phyloP scores from a whole-genome alignment of 2,888 invertebrate species.

The Antitype chi region DNA sequence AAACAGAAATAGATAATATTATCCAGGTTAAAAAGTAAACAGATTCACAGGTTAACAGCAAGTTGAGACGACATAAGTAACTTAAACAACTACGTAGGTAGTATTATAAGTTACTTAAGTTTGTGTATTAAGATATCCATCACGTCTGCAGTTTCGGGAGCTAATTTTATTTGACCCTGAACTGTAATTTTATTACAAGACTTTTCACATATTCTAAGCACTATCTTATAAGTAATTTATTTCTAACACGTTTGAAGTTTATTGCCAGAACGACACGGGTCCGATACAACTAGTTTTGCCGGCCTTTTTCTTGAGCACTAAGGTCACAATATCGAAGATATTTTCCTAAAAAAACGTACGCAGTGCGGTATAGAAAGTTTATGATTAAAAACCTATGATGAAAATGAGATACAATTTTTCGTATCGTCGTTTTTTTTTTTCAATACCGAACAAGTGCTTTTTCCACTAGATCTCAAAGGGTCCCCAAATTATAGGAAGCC shows the following conservation, averaged over 20 bases:
- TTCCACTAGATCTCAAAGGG: background rate
- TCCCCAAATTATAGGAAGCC: background rate
- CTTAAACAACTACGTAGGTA: too few relatives aligned
- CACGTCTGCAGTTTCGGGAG: background rate
- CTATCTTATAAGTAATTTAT: conserved; percentile 17
- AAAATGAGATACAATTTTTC: background rate
- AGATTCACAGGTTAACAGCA: too few relatives aligned
- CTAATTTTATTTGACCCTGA: background rate
- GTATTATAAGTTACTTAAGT: too few relatives aligned
- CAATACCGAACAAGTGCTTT: background rate
- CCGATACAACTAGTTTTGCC: conserved; percentile 14
- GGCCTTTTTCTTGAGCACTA: conserved; percentile 3
- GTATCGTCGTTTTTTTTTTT: too few relatives aligned
- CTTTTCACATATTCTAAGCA: background rate
- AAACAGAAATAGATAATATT: too few relatives aligned
- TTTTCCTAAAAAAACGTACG: conserved; percentile 34
- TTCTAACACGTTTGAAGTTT: conserved; percentile 38
- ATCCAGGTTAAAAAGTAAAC: too few relatives aligned
- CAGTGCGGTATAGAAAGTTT: conserved; percentile 42
- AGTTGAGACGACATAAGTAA: too few relatives aligned
- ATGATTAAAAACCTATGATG: background rate
- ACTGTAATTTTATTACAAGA: background rate
- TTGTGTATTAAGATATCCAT: background rate
- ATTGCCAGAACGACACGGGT: conserved; percentile 26
- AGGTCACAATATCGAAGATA: conserved; percentile 29